phyloP scores from a whole-genome alignment of 2,113 vertebrate genomes.

The Himantopus leucocephalus region DNA sequence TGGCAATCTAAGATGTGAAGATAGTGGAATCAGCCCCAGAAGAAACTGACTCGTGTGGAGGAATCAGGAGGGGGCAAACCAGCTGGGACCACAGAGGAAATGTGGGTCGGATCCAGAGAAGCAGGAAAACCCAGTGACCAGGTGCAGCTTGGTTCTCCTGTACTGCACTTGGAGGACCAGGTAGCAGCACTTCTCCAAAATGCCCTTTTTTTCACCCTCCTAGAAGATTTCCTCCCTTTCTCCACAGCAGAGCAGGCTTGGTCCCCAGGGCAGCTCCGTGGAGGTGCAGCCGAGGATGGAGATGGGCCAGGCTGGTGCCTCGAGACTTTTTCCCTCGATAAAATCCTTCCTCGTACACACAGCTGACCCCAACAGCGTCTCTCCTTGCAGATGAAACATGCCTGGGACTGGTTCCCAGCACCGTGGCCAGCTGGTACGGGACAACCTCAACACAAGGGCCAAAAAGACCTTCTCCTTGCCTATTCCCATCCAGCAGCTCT shows the following conservation, averaged over 20 bases:
- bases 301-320: neutral
- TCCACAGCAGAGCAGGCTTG: neutral
- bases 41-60: neutral
- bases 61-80: neutral
- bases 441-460: neutral
- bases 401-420: neutral
- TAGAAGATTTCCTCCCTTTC: neutral
- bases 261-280: neutral
- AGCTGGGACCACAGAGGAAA: neutral
- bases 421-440: neutral
- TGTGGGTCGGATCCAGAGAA: neutral
- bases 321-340: neutral
- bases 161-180: neutral
- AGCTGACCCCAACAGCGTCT: neutral
- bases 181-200: neutral
- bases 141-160: neutral
- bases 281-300: neutral
- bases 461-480: neutral
- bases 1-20: rapidly evolving
- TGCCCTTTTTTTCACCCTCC: too few species aligned
- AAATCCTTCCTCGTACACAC: neutral
- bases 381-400: neutral
- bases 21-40: neutral
- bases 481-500: neutral
- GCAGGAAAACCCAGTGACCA: neutral